phyloP scores from a whole-genome alignment of 2,113 vertebrate genomes.

The Corythornis vintsioides region DNA sequence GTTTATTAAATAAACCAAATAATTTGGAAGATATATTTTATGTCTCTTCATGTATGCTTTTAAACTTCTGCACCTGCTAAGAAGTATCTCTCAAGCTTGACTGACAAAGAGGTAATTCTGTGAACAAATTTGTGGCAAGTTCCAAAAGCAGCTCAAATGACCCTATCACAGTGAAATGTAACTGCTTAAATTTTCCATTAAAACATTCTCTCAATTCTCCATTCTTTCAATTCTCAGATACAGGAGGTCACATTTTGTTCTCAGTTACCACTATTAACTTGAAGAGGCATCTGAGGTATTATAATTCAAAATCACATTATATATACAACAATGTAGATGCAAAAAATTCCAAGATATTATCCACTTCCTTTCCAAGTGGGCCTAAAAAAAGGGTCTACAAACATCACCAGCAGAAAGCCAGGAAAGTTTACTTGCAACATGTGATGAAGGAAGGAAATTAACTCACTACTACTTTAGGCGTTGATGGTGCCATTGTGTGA shows the following conservation, averaged over 20 bases:
- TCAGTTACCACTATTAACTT: not conserved
- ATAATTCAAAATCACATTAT: not conserved
- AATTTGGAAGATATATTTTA: not conserved
- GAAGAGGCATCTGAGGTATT: not conserved
- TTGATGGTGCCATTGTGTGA: accelerated
- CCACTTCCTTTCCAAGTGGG: not conserved
- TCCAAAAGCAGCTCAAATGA: not conserved
- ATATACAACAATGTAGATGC: not conserved
- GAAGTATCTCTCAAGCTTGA: not conserved
- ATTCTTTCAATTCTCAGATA: not conserved
- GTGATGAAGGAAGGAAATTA: not conserved
- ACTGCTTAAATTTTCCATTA: not conserved
- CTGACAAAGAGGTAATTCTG: not conserved
- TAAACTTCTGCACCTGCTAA: not conserved
- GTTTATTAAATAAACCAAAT: not conserved
- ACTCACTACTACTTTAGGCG: not conserved
- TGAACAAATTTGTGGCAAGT: not conserved
- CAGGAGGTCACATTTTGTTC: not conserved
- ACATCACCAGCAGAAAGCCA: not conserved
- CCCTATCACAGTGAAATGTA: not conserved
- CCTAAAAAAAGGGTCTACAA: not conserved
- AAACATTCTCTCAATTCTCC: not conserved
- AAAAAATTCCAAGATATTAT: not conserved
- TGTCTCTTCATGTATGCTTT: not conserved
- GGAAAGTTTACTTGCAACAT: not conserved